Conservation (phyloP, 2,888 invertebrate genomes). For the Reticulitermes lucifugus region DNA sequence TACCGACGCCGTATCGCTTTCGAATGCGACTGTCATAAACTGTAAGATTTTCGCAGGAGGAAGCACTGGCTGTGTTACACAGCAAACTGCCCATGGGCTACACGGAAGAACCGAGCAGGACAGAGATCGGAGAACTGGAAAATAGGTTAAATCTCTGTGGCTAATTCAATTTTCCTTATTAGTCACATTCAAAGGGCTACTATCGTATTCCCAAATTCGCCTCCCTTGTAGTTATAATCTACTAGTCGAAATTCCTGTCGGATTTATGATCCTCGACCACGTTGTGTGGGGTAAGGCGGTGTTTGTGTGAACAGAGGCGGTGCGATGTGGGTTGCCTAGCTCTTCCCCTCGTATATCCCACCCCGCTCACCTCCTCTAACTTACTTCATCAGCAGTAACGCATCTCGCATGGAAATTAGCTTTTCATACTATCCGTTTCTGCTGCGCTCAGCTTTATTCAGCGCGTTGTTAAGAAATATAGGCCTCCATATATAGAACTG, state of each 20-base stretch:
- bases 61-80: neutral
- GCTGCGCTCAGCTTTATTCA: slow-evolving; percentile 40
- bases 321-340: neutral
- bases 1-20: neutral
- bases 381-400: slow-evolving; percentile 49
- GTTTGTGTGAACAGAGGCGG: neutral
- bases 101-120: neutral
- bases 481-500: neutral
- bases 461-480: neutral
- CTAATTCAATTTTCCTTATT: slow-evolving; percentile 52
- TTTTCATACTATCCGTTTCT: slow-evolving; percentile 7
- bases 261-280: slow-evolving; percentile 47
- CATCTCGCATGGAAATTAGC: slow-evolving; percentile 47
- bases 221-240: slow-evolving; percentile 35
- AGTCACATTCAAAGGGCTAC: slow-evolving; percentile 46
- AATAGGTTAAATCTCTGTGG: slow-evolving; percentile 50
- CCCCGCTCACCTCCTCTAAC: neutral
- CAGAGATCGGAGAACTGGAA: slow-evolving; percentile 30
- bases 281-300: slow-evolving; percentile 25
- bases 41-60: neutral
- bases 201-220: slow-evolving; percentile 21
- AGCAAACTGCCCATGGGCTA: neutral
- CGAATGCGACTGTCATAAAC: neutral
- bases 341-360: neutral
- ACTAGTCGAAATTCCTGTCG: slow-evolving; percentile 38